Percentiles rank a stretch among this genome's conserved stretches.
phyloP scores from a whole-genome alignment of 2,888 invertebrate species.

The Xestia rhomboidea region DNA sequence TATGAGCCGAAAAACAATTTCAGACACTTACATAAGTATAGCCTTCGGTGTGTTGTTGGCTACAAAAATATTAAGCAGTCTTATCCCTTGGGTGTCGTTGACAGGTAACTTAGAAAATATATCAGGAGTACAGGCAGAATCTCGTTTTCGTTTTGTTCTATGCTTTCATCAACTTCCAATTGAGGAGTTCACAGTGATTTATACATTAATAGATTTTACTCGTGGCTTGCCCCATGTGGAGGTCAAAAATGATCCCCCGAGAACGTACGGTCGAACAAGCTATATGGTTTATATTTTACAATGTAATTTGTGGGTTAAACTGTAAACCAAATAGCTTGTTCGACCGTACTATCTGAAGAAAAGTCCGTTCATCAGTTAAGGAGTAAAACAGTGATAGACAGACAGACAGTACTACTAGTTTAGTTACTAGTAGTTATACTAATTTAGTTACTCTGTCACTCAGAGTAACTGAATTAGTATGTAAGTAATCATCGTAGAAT shows the following conservation, averaged over 20 bases:
- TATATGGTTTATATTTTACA: too few species aligned
- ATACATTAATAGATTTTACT: background rate
- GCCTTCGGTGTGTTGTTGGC: conserved; percentile 21
- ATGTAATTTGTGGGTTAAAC: too few species aligned
- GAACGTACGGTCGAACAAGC: too few species aligned
- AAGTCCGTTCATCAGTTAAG: too few species aligned
- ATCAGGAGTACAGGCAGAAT: background rate
- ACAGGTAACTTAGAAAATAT: conserved; percentile 2
- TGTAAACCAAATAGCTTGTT: too few species aligned
- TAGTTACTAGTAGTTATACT: too few species aligned
- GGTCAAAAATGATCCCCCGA: background rate
- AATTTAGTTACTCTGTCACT: too few species aligned
- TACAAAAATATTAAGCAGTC: conserved; percentile 39
- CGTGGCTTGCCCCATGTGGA: background rate
- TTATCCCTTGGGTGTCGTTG: conserved; percentile 35
- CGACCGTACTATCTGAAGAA: too few species aligned
- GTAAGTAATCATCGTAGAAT: background rate
- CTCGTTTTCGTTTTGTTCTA: conserved; percentile 1
- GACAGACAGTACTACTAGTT: background rate
- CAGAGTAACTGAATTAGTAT: background rate
- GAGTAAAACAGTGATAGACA: background rate
- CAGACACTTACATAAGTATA: conserved; percentile 47
- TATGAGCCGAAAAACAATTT: conserved; percentile 49
- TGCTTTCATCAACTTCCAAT: background rate
- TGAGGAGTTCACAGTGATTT: background rate